Conservation (phyloP, 2,113 vertebrate species). For the Galemys pyrenaicus region DNA sequence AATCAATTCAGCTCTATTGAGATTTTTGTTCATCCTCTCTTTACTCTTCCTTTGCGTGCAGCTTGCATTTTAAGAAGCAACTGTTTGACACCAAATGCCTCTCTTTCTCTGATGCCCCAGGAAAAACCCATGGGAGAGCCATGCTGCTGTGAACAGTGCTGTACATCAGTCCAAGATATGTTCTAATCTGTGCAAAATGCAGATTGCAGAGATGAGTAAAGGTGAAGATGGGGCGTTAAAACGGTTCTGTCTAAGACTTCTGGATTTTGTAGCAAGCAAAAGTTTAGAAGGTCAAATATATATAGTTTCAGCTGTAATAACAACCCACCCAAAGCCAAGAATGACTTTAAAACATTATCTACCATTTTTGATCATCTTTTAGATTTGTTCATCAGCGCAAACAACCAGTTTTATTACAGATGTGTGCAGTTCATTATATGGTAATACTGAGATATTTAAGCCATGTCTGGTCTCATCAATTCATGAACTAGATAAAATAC, state of each 20-base stretch:
- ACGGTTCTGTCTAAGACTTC: neutral
- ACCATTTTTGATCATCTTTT: neutral
- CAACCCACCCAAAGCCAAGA: neutral
- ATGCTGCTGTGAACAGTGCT: neutral
- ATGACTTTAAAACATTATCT: neutral
- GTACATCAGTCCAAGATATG: neutral
- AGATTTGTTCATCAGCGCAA: slow-evolving; percentile 6
- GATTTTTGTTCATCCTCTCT: neutral
- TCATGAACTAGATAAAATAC: slow-evolving; percentile 7
- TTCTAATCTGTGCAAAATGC: slow-evolving; percentile 12
- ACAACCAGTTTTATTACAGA: neutral
- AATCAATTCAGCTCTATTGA: slow-evolving; percentile 1
- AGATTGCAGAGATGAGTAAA: slow-evolving; percentile 4
- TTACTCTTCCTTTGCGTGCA: slow-evolving; percentile 19
- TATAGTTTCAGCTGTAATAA: neutral
- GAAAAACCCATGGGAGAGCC: neutral
- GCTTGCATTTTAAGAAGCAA: slow-evolving; percentile 43
- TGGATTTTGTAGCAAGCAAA: slow-evolving; percentile 35
- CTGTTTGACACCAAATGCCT: neutral
- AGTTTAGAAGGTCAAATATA: neutral
- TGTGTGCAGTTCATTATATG: neutral
- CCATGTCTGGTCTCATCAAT: neutral
- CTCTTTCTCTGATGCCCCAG: neutral
- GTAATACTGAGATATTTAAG: neutral
- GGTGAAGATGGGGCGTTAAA: neutral